Evolutionary conservation across 2,113 vertebrate genomes (phyloP).

Genomic region (Dasypus novemcinctus): DNA sequence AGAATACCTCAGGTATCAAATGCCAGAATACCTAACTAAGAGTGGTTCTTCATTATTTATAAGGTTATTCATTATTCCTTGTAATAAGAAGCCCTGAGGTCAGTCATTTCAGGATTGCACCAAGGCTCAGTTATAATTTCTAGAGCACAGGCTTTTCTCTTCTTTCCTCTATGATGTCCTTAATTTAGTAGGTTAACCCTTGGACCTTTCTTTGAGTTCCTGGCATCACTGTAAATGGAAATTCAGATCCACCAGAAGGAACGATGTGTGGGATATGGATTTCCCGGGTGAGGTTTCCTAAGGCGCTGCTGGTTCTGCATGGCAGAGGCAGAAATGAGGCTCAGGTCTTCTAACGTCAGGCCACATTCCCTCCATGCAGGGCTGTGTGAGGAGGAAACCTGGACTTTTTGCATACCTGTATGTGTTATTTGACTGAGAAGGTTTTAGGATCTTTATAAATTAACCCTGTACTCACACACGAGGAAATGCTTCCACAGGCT

Average conservation of each 20-base stretch:
- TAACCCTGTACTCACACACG: neutral
- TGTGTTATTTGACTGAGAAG: no score
- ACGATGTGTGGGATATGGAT: rapidly evolving
- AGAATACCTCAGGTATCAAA: neutral
- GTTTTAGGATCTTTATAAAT: no score
- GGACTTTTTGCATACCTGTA: no score
- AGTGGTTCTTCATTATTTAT: neutral
- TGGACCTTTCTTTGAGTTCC: neutral
- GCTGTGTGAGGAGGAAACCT: rapidly evolving
- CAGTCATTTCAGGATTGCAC: no score
- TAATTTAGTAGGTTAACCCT: no score
- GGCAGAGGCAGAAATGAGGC: neutral
- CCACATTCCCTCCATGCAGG: rapidly evolving
- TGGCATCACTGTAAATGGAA: neutral
- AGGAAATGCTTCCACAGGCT: neutral
- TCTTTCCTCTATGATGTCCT: neutral
- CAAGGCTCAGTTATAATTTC: neutral
- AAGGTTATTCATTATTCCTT: neutral
- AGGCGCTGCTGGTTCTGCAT: neutral
- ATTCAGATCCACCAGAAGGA: neutral
- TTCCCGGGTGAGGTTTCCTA: no score
- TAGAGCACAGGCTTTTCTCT: neutral
- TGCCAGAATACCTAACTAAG: neutral
- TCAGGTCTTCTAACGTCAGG: neutral
- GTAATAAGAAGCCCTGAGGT: neutral